A percentile compares a stretch with the other conserved stretches of the same genome.
Evolutionary conservation across 2,113 vertebrate genomes (phyloP).

Genomic region (Microcebus tavaratra): DNA sequence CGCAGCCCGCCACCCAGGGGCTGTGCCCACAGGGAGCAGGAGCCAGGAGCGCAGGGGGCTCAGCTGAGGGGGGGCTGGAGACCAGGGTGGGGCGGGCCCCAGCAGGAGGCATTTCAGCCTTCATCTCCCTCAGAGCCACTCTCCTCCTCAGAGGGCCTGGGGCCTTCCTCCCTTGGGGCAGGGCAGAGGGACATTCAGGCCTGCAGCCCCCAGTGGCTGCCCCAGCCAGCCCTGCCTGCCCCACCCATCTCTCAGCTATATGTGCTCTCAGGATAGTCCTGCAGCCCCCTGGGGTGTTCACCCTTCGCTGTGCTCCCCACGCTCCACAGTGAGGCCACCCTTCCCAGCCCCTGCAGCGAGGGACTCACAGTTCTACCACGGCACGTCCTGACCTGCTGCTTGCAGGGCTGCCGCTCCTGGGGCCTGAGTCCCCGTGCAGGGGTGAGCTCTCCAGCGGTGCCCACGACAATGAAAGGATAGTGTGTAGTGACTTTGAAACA

Average conservation of each 20-base stretch:
- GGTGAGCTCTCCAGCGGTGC: neutral
- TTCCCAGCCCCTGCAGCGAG: fast-evolving
- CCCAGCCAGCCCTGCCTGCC: fast-evolving
- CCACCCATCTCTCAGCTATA: no score
- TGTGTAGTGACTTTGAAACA: no score
- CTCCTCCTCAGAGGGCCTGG: neutral
- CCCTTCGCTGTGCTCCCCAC: neutral
- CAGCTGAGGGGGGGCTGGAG: fast-evolving
- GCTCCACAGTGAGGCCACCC: fast-evolving
- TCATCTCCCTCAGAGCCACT: neutral
- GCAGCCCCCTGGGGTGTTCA: neutral
- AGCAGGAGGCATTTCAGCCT: neutral
- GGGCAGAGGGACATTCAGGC: neutral
- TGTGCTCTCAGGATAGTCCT: neutral
- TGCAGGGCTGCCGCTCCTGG: neutral
- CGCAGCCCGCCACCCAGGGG: neutral
- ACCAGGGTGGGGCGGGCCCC: neutral
- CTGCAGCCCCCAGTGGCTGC: neutral
- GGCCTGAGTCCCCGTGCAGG: fast-evolving
- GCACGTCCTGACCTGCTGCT: neutral
- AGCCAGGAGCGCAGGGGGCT: fast-evolving
- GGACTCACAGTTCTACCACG: neutral
- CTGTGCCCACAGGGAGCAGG: fast-evolving
- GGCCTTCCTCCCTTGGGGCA: neutral
- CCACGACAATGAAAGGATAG: no score